phyloP scores from a whole-genome alignment of 2,888 invertebrate species.

The Drosophila parthenogenetica region DNA sequence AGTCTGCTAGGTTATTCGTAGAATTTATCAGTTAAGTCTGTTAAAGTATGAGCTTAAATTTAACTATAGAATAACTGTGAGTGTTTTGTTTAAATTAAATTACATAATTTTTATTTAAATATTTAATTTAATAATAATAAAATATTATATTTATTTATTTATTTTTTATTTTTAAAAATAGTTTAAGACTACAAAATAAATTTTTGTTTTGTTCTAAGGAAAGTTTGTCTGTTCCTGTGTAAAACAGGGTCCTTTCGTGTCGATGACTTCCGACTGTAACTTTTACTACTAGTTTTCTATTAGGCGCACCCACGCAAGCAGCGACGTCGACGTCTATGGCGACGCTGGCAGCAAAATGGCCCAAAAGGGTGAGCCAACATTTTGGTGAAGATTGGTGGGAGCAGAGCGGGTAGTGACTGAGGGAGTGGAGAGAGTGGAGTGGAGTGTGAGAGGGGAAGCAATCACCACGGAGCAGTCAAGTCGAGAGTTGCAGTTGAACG shows the following conservation, averaged over 20 bases:
- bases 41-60: no score
- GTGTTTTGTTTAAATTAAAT: no score
- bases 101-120: no score
- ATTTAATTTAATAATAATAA: no score
- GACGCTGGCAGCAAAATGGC: slow-evolving; percentile 18
- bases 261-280: not conserved
- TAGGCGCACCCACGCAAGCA: slow-evolving; percentile 69
- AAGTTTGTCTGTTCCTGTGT: not conserved
- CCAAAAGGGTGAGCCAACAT: slow-evolving; percentile 59
- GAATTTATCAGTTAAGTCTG: no score
- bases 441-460: slow-evolving; percentile 3
- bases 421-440: not conserved
- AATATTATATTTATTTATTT: no score
- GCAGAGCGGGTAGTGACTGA: not conserved
- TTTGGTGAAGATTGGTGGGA: slow-evolving; percentile 54
- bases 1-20: not conserved
- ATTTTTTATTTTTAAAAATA: no score
- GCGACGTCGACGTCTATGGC: slow-evolving; percentile 22
- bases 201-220: no score
- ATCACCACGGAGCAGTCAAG: slow-evolving; percentile 16
- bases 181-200: no score
- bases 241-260: not conserved
- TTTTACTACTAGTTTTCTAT: slow-evolving; percentile 1
- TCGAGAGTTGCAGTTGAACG: slow-evolving; percentile 54
- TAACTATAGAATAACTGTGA: no score